A percentile compares a stretch with the other conserved stretches of the same genome.
Conservation (phyloP, 2,888 invertebrate genomes). For the Antheraea assamensis region DNA sequence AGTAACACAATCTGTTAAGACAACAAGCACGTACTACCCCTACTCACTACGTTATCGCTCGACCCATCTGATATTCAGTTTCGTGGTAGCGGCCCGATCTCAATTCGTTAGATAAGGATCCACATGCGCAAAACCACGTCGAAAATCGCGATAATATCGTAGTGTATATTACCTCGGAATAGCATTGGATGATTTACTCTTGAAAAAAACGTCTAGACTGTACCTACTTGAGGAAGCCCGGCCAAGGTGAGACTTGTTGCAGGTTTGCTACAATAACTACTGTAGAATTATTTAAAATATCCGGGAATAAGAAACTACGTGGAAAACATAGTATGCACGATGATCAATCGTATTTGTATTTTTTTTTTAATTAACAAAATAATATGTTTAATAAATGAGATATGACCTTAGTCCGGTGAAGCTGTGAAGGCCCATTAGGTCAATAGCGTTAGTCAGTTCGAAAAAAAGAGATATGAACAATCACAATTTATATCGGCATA, state of each 20-base stretch:
- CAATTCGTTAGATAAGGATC: slow-evolving; percentile 18
- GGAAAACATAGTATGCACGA: neutral
- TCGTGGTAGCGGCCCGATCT: slow-evolving; percentile 16
- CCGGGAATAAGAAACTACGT: too few relatives aligned
- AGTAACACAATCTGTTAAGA: slow-evolving; percentile 8
- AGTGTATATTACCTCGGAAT: slow-evolving; percentile 15
- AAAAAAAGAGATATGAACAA: too few relatives aligned
- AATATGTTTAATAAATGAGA: too few relatives aligned
- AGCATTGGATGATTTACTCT: slow-evolving; percentile 15
- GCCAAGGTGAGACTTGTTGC: slow-evolving; percentile 12
- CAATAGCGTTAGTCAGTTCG: too few relatives aligned
- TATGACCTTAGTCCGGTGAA: too few relatives aligned
- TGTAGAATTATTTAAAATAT: neutral
- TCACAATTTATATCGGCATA: too few relatives aligned
- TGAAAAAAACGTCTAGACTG: slow-evolving; percentile 13
- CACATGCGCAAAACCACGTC: slow-evolving; percentile 4
- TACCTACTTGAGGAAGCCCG: slow-evolving; percentile 17
- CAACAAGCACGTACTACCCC: neutral
- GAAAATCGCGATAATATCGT: slow-evolving; percentile 14
- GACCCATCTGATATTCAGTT: slow-evolving; percentile 11
- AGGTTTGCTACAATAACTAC: neutral
- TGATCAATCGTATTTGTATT: neutral
- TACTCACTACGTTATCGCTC: slow-evolving; percentile 14
- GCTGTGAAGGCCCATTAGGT: too few relatives aligned
- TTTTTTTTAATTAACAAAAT: neutral